phyloP scores from a whole-genome alignment of 2,113 vertebrate genomes.

The Megaceryle maxima region DNA sequence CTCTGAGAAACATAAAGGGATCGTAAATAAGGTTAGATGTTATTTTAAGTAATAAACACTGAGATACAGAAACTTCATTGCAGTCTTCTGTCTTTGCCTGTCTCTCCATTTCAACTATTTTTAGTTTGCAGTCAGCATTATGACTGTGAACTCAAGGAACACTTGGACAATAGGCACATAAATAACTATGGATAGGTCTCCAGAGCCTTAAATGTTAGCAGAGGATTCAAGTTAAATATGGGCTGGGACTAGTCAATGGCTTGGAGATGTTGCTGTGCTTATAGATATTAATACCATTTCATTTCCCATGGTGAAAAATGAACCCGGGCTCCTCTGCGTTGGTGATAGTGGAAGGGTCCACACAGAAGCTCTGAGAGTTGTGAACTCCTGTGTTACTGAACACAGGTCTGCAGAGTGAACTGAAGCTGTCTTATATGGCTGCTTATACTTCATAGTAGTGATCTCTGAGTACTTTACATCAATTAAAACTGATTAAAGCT shows the following conservation, averaged over 20 bases:
- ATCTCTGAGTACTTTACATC: neutral
- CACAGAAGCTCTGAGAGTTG: neutral
- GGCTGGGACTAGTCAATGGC: neutral
- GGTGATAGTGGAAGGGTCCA: neutral
- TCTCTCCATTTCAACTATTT: conserved; percentile 36
- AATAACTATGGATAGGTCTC: conserved; percentile 44
- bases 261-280: neutral
- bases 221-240: conserved; percentile 1
- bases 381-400: neutral
- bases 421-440: neutral
- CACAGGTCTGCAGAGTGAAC: neutral
- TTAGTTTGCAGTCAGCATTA: conserved; percentile 34
- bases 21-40: conserved; percentile 61
- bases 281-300: neutral
- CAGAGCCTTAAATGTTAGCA: conserved; percentile 16
- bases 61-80: conserved; percentile 41
- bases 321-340: neutral
- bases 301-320: neutral
- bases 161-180: conserved; percentile 47
- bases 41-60: conserved; percentile 60
- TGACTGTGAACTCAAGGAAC: conserved; percentile 31
- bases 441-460: neutral
- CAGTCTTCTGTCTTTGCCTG: conserved; percentile 44
- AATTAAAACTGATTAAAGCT: neutral
- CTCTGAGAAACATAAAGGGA: conserved; percentile 21